Conservation (phyloP, 1,140 invertebrate species). For the Dendrolimus punctatus region DNA sequence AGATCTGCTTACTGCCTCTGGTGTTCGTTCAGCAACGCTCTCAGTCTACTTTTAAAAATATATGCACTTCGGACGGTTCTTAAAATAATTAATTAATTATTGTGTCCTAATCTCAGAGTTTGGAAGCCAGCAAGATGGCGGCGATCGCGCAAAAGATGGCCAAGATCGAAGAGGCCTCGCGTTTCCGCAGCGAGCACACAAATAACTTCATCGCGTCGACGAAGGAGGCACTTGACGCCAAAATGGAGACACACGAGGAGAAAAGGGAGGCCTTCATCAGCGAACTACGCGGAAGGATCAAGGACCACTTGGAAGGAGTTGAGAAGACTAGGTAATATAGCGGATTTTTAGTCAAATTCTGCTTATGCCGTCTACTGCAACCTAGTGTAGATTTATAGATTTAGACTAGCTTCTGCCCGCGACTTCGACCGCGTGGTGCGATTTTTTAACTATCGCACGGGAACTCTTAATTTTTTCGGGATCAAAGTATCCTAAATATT, state of each 20-base stretch:
- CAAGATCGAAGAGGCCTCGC: conserved; percentile 91
- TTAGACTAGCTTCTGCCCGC: too few relatives aligned
- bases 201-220: conserved; percentile 87
- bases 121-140: conserved; percentile 89
- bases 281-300: conserved; percentile 88
- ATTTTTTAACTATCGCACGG: too few relatives aligned
- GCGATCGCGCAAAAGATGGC: conserved; percentile 84
- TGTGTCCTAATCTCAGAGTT: conserved; percentile 69
- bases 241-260: conserved; percentile 90
- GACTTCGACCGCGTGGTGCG: too few relatives aligned
- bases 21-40: too few relatives aligned
- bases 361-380: too few relatives aligned
- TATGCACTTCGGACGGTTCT: too few relatives aligned
- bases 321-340: conserved; percentile 80
- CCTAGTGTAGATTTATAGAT: too few relatives aligned
- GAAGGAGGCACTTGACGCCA: conserved; percentile 88
- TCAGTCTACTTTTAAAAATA: too few relatives aligned
- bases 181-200: conserved; percentile 90
- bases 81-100: neutral
- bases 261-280: conserved; percentile 92
- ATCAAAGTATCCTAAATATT: too few relatives aligned
- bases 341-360: neutral
- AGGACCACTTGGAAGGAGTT: conserved; percentile 87
- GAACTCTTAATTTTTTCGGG: too few relatives aligned
- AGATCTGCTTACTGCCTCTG: too few relatives aligned